These are phyloP conservation scores for Platalea minor DNA, from an alignment of 2,797 vertebrate species.

Conservation along the genomic window DNA sequence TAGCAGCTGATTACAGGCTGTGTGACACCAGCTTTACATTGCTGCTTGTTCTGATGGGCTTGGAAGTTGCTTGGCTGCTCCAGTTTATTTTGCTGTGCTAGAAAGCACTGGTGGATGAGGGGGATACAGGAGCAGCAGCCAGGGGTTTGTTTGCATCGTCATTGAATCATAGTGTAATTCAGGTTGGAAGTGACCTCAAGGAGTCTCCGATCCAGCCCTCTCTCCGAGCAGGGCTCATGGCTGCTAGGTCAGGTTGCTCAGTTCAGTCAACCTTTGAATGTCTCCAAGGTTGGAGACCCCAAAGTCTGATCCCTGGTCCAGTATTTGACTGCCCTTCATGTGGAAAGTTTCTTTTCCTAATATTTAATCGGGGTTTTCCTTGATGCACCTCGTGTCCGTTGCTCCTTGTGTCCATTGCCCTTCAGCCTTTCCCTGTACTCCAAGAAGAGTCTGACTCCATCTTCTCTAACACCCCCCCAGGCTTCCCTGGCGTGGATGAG, in stretches of 20 bases:
- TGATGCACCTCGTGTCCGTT: not conserved
- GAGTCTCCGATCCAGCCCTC: not conserved
- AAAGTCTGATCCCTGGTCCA: not conserved
- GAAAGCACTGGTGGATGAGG: not conserved
- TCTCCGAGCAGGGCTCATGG: not conserved
- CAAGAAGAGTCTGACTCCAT: not conserved
- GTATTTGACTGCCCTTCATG: not conserved
- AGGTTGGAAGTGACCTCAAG: not conserved
- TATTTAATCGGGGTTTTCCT: not conserved
- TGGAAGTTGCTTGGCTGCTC: not conserved
- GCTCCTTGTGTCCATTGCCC: not conserved
- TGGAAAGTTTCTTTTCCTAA: not conserved
- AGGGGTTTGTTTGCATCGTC: not conserved
- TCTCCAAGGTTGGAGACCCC: not conserved
- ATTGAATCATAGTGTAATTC: not conserved
- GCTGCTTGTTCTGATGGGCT: not conserved
- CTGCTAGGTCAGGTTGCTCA: not conserved
- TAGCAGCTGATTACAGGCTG: not conserved
- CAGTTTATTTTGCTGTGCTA: not conserved
- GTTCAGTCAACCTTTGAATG: not conserved
- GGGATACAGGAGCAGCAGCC: not conserved
- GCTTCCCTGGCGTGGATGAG: not conserved
- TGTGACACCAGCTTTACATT: not conserved
- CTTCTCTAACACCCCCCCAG: not conserved
- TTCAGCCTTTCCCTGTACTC: not conserved